Evolutionary conservation across 2,113 vertebrate genomes (phyloP).

Genomic region (Aphelocoma coerulescens): DNA sequence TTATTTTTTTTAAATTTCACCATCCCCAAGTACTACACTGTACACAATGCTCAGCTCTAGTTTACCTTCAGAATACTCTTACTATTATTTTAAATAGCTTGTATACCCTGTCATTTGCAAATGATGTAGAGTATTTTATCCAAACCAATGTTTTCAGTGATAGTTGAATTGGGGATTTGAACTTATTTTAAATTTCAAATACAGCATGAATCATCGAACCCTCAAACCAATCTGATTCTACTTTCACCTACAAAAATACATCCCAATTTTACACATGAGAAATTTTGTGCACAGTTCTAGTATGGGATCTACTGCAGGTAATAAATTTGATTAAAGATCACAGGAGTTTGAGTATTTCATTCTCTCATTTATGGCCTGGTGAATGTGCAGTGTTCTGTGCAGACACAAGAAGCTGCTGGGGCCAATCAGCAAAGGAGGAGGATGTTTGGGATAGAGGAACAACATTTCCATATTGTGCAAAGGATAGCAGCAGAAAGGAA

Average conservation of each 20-base stretch:
- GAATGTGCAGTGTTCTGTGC: not conserved
- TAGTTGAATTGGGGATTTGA: not conserved
- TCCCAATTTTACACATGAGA: not conserved
- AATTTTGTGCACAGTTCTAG: not conserved
- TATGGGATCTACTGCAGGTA: not conserved
- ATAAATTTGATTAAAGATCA: not conserved
- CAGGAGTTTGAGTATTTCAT: not conserved
- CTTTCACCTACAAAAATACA: not conserved
- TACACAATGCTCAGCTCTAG: not conserved
- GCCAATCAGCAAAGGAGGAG: not conserved
- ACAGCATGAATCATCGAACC: not conserved
- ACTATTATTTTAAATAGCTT: not conserved
- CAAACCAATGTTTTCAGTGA: not conserved
- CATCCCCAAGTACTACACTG: not conserved
- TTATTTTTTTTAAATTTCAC: not conserved
- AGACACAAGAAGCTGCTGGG: not conserved
- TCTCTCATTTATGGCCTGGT: not conserved
- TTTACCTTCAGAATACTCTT: not conserved
- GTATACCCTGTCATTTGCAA: not conserved
- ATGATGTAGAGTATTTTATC: not conserved
- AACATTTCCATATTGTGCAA: not conserved
- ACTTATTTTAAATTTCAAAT: not conserved
- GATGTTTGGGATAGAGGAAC: not conserved
- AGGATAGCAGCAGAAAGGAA: not conserved
- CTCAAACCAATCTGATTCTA: not conserved